Evolutionary conservation across 2,888 invertebrate genomes (phyloP).

Genomic region (Saturnia japonica): DNA sequence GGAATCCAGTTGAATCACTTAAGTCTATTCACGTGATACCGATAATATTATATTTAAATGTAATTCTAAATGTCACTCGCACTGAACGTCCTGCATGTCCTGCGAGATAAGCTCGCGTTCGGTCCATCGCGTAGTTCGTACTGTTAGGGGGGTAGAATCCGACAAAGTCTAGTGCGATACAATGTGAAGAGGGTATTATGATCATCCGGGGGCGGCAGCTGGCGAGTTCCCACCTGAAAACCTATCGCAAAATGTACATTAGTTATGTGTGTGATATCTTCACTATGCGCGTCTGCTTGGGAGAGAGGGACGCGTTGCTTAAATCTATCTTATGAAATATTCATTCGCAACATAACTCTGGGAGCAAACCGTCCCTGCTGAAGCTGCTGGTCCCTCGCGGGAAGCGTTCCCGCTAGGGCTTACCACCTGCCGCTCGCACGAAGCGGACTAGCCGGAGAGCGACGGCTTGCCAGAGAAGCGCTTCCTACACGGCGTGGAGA

Average conservation of each 20-base stretch:
- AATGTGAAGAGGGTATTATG: background rate
- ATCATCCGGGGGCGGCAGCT: background rate
- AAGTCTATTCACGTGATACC: background rate
- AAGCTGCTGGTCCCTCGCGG: slow-evolving; percentile 84
- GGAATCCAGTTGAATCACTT: background rate
- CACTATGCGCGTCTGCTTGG: slow-evolving; percentile 68
- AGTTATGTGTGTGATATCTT: background rate
- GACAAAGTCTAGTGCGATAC: background rate
- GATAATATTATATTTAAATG: background rate
- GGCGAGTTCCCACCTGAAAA: background rate
- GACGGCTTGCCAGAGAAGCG: slow-evolving; percentile 13
- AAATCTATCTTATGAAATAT: slow-evolving; percentile 38
- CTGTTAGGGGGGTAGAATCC: background rate
- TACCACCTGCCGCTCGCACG: background rate
- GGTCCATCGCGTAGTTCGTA: background rate
- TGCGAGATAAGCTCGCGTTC: background rate
- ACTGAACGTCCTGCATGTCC: background rate
- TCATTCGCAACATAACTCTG: slow-evolving; percentile 68
- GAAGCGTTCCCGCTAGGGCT: slow-evolving; percentile 62
- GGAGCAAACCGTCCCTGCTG: slow-evolving; percentile 84
- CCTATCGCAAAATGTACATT: background rate
- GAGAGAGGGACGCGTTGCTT: slow-evolving; percentile 54
- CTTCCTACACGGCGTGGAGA: background rate
- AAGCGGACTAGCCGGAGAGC: background rate
- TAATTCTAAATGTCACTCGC: background rate